phyloP scores from a whole-genome alignment of 2,888 invertebrate species.

The Willowsia nigromaculata region DNA sequence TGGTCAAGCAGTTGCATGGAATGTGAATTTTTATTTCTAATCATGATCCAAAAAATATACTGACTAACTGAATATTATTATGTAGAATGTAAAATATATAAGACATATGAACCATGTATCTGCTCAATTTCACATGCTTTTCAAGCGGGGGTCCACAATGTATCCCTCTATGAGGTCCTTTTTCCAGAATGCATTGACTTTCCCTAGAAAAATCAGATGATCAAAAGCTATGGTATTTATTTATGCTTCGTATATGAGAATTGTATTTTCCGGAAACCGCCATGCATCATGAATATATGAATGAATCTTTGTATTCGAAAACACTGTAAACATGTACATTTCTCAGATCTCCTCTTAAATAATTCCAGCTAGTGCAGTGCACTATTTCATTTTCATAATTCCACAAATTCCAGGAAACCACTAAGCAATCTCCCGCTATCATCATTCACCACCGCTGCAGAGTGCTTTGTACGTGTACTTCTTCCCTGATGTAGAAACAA shows the following conservation, averaged over 20 bases:
- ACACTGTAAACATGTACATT: background rate
- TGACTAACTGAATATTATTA: background rate
- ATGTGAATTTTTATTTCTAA: constrained; percentile 30
- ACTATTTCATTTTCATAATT: constrained; percentile 63
- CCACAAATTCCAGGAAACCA: constrained; percentile 60
- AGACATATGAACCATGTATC: background rate
- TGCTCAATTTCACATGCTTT: constrained; percentile 47
- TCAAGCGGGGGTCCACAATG: constrained; percentile 43
- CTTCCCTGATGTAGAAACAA: constrained; percentile 39
- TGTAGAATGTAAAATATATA: background rate
- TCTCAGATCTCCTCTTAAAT: background rate
- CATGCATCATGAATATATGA: background rate
- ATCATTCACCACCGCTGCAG: constrained; percentile 16
- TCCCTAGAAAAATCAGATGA: background rate
- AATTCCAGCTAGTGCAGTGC: background rate
- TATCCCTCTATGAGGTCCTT: constrained; percentile 42
- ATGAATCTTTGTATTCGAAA: background rate
- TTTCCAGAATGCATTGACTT: background rate
- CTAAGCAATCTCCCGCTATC: constrained; percentile 60
- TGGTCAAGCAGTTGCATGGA: constrained; percentile 45
- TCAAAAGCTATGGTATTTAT: background rate
- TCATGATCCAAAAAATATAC: background rate
- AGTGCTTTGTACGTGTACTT: background rate
- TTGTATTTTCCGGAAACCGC: constrained; percentile 53
- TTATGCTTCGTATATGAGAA: background rate